These are phyloP conservation scores for Myiagra hebetior DNA, from an alignment of 2,113 vertebrate species.

Conservation along the genomic window DNA sequence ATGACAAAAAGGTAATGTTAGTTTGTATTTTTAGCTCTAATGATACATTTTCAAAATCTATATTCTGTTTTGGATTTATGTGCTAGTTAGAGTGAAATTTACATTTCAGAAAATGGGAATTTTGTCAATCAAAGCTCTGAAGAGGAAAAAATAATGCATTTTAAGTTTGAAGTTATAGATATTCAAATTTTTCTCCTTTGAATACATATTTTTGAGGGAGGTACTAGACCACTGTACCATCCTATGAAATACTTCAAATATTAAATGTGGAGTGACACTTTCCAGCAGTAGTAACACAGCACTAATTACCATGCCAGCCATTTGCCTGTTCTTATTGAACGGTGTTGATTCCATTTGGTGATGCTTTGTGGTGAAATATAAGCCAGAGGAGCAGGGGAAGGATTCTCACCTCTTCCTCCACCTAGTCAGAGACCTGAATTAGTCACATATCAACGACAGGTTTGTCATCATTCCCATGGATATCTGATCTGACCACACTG, in stretches of 20 bases:
- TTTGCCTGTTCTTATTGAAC: neutral
- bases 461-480: neutral
- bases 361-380: neutral
- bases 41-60: neutral
- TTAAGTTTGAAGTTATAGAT: neutral
- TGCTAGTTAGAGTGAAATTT: neutral
- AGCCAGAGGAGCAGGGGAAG: neutral
- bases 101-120: neutral
- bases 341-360: neutral
- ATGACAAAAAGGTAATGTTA: neutral
- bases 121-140: neutral
- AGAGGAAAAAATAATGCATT: neutral
- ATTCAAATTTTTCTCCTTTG: neutral
- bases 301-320: neutral
- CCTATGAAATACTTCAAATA: neutral
- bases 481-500: neutral
- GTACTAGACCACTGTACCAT: neutral
- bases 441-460: neutral
- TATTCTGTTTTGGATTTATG: neutral
- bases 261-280: neutral
- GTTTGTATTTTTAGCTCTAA: neutral
- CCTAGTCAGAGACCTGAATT: neutral
- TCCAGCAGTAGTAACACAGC: neutral
- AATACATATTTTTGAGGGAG: neutral
- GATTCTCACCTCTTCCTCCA: neutral